Evolutionary conservation across 2,113 vertebrate species (phyloP).

Genomic region (Apodemus sylvaticus): DNA sequence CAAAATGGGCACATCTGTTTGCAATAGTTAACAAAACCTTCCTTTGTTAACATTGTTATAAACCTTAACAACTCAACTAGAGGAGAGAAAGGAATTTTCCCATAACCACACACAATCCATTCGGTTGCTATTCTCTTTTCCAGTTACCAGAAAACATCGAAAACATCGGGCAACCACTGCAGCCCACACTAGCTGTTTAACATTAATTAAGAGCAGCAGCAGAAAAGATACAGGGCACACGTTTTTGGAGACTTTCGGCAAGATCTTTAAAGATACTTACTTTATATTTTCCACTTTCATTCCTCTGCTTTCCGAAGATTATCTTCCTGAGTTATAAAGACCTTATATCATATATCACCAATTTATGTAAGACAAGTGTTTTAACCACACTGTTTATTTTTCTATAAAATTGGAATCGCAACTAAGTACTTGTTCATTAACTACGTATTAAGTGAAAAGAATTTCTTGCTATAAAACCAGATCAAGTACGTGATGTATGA

Average conservation of each 20-base stretch:
- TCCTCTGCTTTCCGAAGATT: conserved; percentile 50
- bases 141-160: conserved; percentile 50
- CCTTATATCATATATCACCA: background rate
- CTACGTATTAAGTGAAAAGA: background rate
- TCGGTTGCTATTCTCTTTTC: conserved; percentile 33
- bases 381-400: conserved; percentile 50
- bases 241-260: background rate
- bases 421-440: conserved; percentile 21
- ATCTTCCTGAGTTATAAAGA: background rate
- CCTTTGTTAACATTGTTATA: conserved; percentile 82
- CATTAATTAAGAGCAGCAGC: conserved; percentile 14
- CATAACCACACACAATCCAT: conserved; percentile 75
- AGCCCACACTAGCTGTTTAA: background rate
- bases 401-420: conserved; percentile 45
- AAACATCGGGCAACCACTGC: background rate
- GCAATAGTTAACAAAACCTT: conserved; percentile 83
- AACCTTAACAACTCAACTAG: conserved; percentile 80
- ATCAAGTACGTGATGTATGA: conserved; percentile 37
- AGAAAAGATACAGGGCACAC: background rate
- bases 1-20: conserved; percentile 81
- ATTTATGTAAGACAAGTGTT: background rate
- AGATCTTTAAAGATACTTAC: conserved; percentile 25
- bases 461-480: conserved; percentile 57
- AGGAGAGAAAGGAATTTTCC: conserved; percentile 78
- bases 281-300: conserved; percentile 49